Conservation (phyloP, 2,113 vertebrate species). For the Calonectris borealis region DNA sequence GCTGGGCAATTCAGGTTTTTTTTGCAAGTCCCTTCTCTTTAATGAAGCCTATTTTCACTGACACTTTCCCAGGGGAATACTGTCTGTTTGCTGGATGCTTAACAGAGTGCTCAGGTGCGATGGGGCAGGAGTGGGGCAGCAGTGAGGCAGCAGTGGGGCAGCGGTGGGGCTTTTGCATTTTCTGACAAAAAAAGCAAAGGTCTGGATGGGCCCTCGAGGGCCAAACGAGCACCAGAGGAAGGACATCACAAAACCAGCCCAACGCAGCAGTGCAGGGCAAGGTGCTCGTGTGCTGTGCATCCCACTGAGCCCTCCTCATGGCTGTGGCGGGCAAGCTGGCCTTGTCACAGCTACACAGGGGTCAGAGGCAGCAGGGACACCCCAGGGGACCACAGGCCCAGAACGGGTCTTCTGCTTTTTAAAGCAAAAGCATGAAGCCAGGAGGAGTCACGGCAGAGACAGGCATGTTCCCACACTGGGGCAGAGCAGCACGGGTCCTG, state of each 20-base stretch:
- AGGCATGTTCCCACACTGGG: neutral
- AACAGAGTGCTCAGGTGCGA: accelerated
- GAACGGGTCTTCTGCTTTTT: neutral
- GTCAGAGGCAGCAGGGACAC: neutral
- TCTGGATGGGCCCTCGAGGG: neutral
- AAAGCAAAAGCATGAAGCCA: neutral
- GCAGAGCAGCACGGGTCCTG: neutral
- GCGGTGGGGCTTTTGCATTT: neutral
- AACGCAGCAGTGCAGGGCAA: accelerated
- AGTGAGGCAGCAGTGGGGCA: neutral
- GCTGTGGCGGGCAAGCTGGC: neutral
- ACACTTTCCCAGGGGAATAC: neutral
- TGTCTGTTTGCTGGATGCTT: neutral
- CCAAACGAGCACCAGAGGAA: neutral
- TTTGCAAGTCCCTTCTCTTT: neutral
- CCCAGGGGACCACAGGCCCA: neutral
- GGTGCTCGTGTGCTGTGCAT: neutral
- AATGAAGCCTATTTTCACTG: no score
- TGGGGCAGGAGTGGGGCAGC: neutral
- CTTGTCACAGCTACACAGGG: neutral
- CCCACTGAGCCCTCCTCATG: neutral
- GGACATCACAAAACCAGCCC: neutral
- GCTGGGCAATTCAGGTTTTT: neutral
- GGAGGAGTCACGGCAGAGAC: neutral
- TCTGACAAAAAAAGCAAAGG: neutral